Evolutionary conservation across 2,888 invertebrate species (phyloP).

Genomic region (Clusia tigrina): DNA sequence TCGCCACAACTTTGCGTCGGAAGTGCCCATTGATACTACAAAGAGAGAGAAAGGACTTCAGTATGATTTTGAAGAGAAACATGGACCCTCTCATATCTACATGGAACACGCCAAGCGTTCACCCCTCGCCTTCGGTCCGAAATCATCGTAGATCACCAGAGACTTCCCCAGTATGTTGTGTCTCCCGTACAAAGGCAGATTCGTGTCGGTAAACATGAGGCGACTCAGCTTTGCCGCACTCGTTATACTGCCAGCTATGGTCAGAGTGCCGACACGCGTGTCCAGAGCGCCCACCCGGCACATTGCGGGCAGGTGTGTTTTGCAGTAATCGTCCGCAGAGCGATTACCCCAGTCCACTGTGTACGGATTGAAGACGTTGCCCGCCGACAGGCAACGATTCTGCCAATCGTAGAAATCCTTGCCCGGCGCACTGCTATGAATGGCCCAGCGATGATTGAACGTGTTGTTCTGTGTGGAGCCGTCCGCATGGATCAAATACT

Average conservation of each 20-base stretch:
- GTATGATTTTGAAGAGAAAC: too few species aligned
- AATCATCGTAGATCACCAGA: constrained; percentile 86
- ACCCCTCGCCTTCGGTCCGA: constrained; percentile 86
- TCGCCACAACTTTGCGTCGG: constrained; percentile 83
- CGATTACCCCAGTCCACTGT: constrained; percentile 72
- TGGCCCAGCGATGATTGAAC: constrained; percentile 80
- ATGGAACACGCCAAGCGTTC: constrained; percentile 87
- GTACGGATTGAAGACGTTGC: constrained; percentile 79
- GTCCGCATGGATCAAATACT: constrained; percentile 87
- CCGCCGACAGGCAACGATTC: constrained; percentile 81
- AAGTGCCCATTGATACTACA: constrained; percentile 79
- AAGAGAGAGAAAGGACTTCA: neutral
- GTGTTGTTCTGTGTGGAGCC: constrained; percentile 81
- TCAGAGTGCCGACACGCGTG: constrained; percentile 73
- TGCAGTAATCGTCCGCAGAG: constrained; percentile 70
- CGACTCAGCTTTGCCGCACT: constrained; percentile 74
- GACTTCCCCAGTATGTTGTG: constrained; percentile 78
- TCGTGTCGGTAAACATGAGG: constrained; percentile 79
- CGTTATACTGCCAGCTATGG: constrained; percentile 77
- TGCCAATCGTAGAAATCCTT: constrained; percentile 93
- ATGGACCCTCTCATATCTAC: constrained; percentile 66
- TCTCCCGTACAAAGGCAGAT: constrained; percentile 78
- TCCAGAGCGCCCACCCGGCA: constrained; percentile 83
- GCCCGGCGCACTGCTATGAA: constrained; percentile 81
- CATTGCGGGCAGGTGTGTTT: constrained; percentile 67